phyloP scores from a whole-genome alignment of 2,888 invertebrate species.

The Caenorhabditis becei region DNA sequence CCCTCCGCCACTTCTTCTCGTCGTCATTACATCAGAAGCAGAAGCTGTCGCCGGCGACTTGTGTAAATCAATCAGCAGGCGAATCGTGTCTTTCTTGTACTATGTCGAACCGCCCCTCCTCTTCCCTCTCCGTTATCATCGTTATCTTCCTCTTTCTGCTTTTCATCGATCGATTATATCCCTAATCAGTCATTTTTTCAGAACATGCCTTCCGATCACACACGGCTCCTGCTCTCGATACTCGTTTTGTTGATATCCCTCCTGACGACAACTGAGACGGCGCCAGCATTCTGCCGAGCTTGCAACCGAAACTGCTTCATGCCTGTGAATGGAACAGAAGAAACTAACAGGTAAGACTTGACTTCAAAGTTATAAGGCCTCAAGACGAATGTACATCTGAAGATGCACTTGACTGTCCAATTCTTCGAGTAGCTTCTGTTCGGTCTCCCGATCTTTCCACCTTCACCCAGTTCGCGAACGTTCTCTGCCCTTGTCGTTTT shows the following conservation, averaged over 20 bases:
- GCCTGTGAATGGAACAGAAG: conserved; percentile 45
- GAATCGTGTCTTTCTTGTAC: conserved; percentile 52
- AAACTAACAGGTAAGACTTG: conserved; percentile 35
- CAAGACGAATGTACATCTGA: too few species aligned
- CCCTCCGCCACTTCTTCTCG: conserved; percentile 26
- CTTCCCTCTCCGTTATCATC: conserved; percentile 35
- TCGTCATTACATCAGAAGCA: conserved; percentile 60
- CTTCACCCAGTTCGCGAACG: conserved; percentile 10
- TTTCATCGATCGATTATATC: conserved; percentile 34
- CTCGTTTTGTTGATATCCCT: conserved; percentile 23
- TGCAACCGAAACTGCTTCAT: conserved; percentile 73
- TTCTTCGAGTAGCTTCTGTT: not conserved
- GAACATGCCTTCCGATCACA: conserved; percentile 38
- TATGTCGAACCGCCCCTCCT: conserved; percentile 55
- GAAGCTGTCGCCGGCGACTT: conserved; percentile 55
- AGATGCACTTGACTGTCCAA: not conserved
- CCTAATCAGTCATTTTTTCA: conserved; percentile 13
- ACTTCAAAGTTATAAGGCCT: too few species aligned
- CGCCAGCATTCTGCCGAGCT: conserved; percentile 69
- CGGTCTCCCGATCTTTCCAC: conserved; percentile 4
- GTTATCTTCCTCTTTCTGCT: conserved; percentile 34
- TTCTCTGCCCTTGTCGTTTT: not conserved
- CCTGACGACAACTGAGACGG: conserved; percentile 19
- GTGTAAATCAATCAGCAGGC: conserved; percentile 60
- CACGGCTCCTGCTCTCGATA: conserved; percentile 27